Evolutionary conservation across 1,140 invertebrate species (phyloP).

Genomic region (Drosophila sulfurigaster): DNA sequence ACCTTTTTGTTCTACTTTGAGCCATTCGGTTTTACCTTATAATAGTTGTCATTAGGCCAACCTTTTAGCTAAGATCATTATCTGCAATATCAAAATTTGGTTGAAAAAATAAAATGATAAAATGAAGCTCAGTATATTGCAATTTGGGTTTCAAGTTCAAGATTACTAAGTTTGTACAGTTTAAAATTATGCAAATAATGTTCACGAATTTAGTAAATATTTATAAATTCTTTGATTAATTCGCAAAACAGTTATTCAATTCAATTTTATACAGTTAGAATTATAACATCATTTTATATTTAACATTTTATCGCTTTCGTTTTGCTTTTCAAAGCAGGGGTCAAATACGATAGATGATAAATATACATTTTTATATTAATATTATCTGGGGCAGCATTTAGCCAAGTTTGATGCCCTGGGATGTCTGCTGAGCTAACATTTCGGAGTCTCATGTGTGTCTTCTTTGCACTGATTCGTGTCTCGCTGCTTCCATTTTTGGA

Average conservation of each 20-base stretch:
- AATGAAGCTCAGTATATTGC: neutral
- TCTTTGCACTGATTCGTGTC: conserved; percentile 1
- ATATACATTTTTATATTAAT: neutral
- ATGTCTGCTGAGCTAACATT: neutral
- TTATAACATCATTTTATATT: neutral
- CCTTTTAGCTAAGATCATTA: conserved; percentile 19
- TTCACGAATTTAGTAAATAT: too few species aligned
- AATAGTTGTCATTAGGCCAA: conserved; percentile 7
- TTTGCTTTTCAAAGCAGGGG: neutral
- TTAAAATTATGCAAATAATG: too few species aligned
- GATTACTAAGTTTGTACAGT: neutral
- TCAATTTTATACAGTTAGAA: neutral
- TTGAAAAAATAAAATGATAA: neutral
- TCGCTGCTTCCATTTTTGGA: neutral
- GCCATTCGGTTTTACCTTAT: conserved; percentile 6
- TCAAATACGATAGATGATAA: neutral
- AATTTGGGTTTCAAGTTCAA: conserved; percentile 29
- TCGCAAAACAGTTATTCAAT: neutral
- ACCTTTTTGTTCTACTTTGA: conserved; percentile 38
- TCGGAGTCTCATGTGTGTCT: neutral
- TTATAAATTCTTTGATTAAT: neutral
- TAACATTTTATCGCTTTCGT: conserved; percentile 1
- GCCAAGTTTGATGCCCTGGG: neutral
- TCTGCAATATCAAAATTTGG: neutral
- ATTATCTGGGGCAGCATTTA: conserved; percentile 14